Evolutionary conservation across 2,888 invertebrate genomes (phyloP).

Genomic region (Dolomedes plantarius): DNA sequence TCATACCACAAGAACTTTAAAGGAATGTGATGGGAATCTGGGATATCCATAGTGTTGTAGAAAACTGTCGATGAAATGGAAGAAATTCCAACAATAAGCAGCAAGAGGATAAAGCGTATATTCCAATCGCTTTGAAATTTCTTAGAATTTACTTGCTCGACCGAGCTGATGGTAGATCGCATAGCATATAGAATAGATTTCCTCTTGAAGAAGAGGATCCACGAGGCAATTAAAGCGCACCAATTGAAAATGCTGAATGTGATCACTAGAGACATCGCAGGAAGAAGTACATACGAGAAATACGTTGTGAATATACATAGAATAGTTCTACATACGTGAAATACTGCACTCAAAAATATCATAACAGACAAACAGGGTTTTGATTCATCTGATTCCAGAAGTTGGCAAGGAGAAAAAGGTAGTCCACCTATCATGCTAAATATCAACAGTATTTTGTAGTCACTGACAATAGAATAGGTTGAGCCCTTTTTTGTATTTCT

Average conservation of each 20-base stretch:
- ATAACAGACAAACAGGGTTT: no score
- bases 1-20: no score
- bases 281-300: background rate
- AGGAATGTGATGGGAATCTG: no score
- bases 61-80: no score
- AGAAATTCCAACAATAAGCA: background rate
- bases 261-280: background rate
- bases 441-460: no score
- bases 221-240: background rate
- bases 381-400: no score
- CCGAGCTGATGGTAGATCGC: background rate
- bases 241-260: background rate
- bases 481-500: no score
- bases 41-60: no score
- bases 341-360: no score
- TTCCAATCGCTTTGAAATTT: background rate
- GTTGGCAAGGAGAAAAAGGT: no score
- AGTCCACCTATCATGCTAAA: no score
- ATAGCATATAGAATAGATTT: background rate
- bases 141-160: background rate
- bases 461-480: no score
- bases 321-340: background rate
- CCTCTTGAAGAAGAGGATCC: background rate
- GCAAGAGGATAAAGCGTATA: background rate
- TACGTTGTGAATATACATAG: background rate